phyloP scores from a whole-genome alignment of 2,797 vertebrate species.

The Bufotes viridis region DNA sequence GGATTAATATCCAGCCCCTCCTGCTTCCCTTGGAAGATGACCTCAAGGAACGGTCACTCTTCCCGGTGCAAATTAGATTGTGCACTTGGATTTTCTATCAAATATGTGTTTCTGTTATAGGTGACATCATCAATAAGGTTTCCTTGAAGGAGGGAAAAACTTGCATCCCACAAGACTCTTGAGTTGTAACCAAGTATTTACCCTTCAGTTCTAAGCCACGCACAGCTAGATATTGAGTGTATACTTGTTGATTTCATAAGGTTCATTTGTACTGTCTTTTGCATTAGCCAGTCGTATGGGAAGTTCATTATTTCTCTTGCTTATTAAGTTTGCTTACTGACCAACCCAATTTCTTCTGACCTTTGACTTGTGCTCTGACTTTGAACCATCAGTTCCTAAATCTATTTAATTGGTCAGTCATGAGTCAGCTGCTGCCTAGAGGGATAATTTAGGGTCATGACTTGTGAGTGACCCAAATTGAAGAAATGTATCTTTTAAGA shows the following conservation, averaged over 20 bases:
- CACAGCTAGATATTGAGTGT: not conserved
- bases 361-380: conserved; percentile 16
- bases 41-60: no score
- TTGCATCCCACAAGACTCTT: no score
- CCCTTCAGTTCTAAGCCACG: no score
- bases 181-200: no score
- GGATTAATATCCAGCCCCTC: no score
- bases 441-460: not conserved
- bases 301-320: not conserved
- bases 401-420: not conserved
- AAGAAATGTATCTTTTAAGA: not conserved
- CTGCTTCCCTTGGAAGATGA: no score
- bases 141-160: no score
- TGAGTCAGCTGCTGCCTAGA: conserved; percentile 12
- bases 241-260: not conserved
- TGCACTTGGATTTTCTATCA: no score
- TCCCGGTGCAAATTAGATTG: no score
- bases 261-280: not conserved
- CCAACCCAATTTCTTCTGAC: not conserved
- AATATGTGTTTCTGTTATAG: no score
- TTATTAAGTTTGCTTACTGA: not conserved
- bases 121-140: no score
- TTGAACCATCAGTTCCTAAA: conserved; percentile 3
- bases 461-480: not conserved
- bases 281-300: not conserved